Evolutionary conservation across 2,888 invertebrate species (phyloP), one percentile per base, ranked within the genome.

Genomic region (Eucriotettix oculatus): DNA sequence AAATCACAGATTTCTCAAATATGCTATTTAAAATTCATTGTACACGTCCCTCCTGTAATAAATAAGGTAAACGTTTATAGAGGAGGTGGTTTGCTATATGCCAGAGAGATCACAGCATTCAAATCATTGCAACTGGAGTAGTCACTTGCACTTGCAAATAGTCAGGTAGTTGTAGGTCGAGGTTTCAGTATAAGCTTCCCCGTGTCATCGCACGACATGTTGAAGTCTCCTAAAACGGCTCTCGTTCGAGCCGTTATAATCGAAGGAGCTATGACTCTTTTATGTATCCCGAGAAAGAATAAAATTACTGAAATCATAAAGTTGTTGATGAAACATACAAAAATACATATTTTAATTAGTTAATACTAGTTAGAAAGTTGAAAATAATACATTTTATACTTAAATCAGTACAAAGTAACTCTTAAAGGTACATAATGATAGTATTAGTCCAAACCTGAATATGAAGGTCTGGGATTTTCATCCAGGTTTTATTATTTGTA

Each of bases 151-250:
- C 12, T n/a, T 14, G 48, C 48, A 48, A 48, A 48, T 69, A 66
- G 55, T 60, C 60, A 64, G 43, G 62, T 61, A 40, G 64, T 61
- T 1, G 77, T 80, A 53, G 91, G 92, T 62, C 92, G 76, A 1
- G 95, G 96, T 73, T 93, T 93, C 44, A 97, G 77, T 68, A 97
- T 96, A 57, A 97, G 79, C 75, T 95, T 95, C 61, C 96, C 96
- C 42, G 93, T 93, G 71, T 97, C 95, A 71, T 96, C 96, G 74
- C 97, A 97, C 40, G 94, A 94, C 95, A 97, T 96, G 74, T 97
- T 97, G 74, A 95, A 97, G 75, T 97, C 96, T 54, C 87, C 86
- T 59, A 97, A 79, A 1, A 96, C 95, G 58, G 84, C 85, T 62
- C 96, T 79, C 54, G 94, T 93, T 65, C 97, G 79, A 0, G 93